These are phyloP conservation scores for Brassicogethes aeneus DNA, from an alignment of 2,888 invertebrate species.

Conservation along the genomic window DNA sequence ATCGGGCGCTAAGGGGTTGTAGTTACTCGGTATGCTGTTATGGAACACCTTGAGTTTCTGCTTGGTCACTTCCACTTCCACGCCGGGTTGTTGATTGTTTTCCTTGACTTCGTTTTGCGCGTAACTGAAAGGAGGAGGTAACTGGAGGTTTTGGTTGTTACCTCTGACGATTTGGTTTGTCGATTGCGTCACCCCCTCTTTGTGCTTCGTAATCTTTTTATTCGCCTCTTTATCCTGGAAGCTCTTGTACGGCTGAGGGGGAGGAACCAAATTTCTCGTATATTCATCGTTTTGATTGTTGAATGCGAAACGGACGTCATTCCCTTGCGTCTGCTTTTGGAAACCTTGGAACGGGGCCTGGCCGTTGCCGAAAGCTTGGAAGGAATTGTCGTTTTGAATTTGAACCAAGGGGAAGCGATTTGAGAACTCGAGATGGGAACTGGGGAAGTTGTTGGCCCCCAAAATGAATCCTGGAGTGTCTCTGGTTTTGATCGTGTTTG, in stretches of 20 bases:
- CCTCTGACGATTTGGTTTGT: constrained; percentile 15
- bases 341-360: constrained; percentile 18
- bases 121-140: constrained; percentile 30
- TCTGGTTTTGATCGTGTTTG: constrained; percentile 20
- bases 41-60: constrained; percentile 38
- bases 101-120: constrained; percentile 9
- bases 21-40: constrained; percentile 27
- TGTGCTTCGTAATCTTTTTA: constrained; percentile 15
- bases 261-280: constrained; percentile 42
- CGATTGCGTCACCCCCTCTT: constrained; percentile 16
- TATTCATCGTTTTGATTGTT: constrained; percentile 34
- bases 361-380: constrained; percentile 31
- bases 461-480: constrained; percentile 24
- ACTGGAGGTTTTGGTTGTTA: constrained; percentile 20
- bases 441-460: constrained; percentile 41
- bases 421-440: constrained; percentile 34
- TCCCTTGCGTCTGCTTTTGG: constrained; percentile 24
- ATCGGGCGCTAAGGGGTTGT: constrained; percentile 20
- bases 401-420: constrained; percentile 36
- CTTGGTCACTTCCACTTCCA: constrained; percentile 38
- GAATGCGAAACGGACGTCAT: constrained; percentile 20
- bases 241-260: constrained; percentile 32
- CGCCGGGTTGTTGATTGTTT: constrained; percentile 18
- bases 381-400: constrained; percentile 38
- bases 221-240: constrained; percentile 10